Evolutionary conservation across 2,113 vertebrate species (phyloP).

Genomic region (Brevimyrus niger): DNA sequence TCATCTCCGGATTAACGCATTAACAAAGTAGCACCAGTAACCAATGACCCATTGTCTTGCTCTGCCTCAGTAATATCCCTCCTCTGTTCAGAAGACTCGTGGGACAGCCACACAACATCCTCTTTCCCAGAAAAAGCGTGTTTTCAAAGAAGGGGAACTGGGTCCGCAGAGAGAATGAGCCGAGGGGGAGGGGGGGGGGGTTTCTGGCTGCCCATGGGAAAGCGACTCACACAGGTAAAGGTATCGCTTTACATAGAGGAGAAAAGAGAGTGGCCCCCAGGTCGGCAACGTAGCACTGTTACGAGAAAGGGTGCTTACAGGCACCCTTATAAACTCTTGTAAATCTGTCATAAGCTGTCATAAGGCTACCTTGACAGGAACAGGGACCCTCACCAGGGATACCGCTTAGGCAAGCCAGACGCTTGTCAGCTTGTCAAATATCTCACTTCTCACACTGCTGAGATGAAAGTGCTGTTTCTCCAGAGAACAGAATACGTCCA

Average conservation of each 20-base stretch:
- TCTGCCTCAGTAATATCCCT: not conserved
- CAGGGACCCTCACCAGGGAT: not conserved
- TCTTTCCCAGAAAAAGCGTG: not conserved
- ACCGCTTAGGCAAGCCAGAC: not conserved
- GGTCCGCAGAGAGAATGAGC: not conserved
- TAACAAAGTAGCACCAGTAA: not conserved
- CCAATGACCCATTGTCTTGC: not conserved
- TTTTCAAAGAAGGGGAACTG: not conserved
- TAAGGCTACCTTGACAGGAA: not conserved
- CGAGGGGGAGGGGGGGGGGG: not conserved
- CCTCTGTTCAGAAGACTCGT: not conserved
- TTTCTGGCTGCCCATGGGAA: not conserved
- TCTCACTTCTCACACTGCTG: not conserved
- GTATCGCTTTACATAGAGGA: not conserved
- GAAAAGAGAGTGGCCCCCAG: not conserved
- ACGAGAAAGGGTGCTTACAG: not conserved
- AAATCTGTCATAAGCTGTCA: not conserved
- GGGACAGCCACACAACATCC: not conserved
- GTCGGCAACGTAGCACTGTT: too few relatives aligned
- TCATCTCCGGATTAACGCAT: not conserved
- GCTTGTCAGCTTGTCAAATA: not conserved
- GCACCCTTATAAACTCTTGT: not conserved
- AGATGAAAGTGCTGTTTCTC: not conserved
- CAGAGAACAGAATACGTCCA: not conserved
- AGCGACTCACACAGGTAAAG: not conserved